These are phyloP conservation scores for Phyllotis vaccarum DNA, from an alignment of 2,797 vertebrate species.

Conservation along the genomic window DNA sequence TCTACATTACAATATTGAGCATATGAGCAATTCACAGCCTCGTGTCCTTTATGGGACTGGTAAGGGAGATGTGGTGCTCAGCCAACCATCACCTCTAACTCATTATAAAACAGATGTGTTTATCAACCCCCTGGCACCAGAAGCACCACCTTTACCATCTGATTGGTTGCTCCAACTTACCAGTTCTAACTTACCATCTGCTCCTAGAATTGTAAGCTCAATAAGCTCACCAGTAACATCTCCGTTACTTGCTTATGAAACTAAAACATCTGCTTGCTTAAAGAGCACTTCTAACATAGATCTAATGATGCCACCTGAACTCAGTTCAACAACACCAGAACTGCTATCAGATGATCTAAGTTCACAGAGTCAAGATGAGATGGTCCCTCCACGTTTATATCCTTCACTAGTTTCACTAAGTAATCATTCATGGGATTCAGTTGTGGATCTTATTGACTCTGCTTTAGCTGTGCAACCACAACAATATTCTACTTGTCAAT, in stretches of 20 bases:
- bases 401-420: not conserved
- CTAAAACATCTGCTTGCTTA: not conserved
- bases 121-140: constrained; percentile 32
- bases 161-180: not conserved
- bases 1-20: not conserved
- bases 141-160: constrained; percentile 19
- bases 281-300: not conserved
- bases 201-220: not conserved
- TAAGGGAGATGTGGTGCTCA: not conserved
- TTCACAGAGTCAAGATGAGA: not conserved
- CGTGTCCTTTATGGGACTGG: constrained; percentile 15
- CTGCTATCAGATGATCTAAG: not conserved
- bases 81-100: not conserved
- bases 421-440: not conserved
- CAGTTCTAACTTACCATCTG: not conserved
- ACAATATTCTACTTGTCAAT: not conserved
- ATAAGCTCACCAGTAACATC: not conserved
- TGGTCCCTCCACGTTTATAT: not conserved
- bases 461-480: not conserved
- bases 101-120: not conserved
- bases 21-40: not conserved
- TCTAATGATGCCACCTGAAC: not conserved
- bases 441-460: not conserved
- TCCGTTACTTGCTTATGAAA: not conserved
- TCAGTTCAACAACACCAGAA: not conserved